Evolutionary conservation across 2,888 invertebrate species (phyloP), one percentile per base, ranked within the genome.

Genomic region (Oligia strigilis): DNA sequence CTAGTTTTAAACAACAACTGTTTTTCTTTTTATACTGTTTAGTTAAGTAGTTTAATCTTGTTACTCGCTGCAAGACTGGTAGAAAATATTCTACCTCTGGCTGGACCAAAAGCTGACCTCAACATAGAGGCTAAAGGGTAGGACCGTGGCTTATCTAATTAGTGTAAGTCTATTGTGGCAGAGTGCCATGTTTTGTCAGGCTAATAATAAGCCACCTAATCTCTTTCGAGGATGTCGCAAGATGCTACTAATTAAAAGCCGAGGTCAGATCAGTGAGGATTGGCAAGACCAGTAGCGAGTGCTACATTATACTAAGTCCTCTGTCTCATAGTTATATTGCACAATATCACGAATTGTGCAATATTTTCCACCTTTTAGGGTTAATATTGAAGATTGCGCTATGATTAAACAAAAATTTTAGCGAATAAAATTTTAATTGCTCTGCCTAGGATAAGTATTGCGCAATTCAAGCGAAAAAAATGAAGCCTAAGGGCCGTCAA

Each of bases 1-100:
- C 77, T 86, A 76, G 75, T 82, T 86, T 84, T 73, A 69, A 83
- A 77, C 71, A 70, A 77, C 72, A 75, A 75, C 40, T 69, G 77
- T 70, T 58, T 23, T 23, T 55, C 6, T 58, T 52, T 82, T 84
- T 79, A 78, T 60, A 49, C 40, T 74, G 76, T 40, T 70, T 67
- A 74, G 55, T 74, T 17, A 73, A 76, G 72, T 60, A 83, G 58
- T 77, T 74, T 84, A 76, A 83, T 77, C 81, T 83, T 46, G 49
- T 83, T 75, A 80, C 55, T 72, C 23, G 40, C 43, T 66, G 55
- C 64, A 17, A 58, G 52, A 11, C 19, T 65, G 43, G 64, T 58
- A 49, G 75, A 55, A 75, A 84, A 73, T 66, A 58, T 73, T 80
- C 55, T 46, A 11, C 72, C 65, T 70, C 69, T 65, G 43, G 43